Evolutionary conservation across 2,113 vertebrate genomes (phyloP).

Genomic region (Trachemys scripta): DNA sequence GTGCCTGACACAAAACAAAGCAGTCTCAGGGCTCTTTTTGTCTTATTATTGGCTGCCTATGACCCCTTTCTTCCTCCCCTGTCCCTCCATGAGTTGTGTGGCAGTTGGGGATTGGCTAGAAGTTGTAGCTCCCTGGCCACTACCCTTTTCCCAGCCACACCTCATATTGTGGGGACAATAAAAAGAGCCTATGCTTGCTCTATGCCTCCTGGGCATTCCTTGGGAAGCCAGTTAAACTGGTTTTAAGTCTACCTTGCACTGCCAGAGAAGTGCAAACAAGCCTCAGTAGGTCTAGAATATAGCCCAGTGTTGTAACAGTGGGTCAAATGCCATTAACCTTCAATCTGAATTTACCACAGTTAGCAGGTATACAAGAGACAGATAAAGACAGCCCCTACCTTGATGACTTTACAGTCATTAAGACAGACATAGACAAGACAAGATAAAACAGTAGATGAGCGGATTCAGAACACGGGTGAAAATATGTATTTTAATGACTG

Average conservation of each 20-base stretch:
- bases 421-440: not conserved
- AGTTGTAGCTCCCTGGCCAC: not conserved
- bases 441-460: not conserved
- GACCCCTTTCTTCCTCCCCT: not conserved
- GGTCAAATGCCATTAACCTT: not conserved
- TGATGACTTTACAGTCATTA: not conserved
- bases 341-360: not conserved
- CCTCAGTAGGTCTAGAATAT: not conserved
- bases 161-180: not conserved
- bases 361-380: not conserved
- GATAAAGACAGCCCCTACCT: not conserved
- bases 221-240: not conserved
- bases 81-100: not conserved
- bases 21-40: not conserved
- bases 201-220: not conserved
- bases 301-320: not conserved
- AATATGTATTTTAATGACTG: not conserved
- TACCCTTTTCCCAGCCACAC: not conserved
- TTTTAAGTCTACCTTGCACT: not conserved
- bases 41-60: not conserved
- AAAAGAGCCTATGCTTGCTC: not conserved
- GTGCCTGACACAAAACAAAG: not conserved
- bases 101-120: not conserved
- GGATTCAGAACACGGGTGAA: not conserved
- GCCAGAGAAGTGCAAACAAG: not conserved